Percentiles rank a stretch among this genome's conserved stretches.
Conservation (phyloP, 2,797 vertebrate species). For the Danio aesculapii region DNA sequence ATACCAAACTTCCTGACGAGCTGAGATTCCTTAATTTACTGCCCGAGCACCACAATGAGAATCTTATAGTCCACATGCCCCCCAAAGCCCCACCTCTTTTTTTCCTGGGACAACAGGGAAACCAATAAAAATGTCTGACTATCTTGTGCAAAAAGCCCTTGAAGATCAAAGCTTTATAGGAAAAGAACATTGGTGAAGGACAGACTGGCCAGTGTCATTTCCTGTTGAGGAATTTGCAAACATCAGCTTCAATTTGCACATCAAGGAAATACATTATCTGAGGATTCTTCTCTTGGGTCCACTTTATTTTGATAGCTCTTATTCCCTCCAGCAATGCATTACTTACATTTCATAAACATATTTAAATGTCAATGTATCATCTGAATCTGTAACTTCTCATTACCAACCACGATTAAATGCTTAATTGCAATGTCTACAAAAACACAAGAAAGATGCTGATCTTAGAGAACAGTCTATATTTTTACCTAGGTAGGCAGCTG, state of each 20-base stretch:
- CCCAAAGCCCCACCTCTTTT: constrained; percentile 25
- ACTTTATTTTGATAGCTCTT: constrained; percentile 8
- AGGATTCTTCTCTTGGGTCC: constrained; percentile 23
- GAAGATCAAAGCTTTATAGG: constrained; percentile 33
- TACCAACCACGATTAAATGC: constrained; percentile 38
- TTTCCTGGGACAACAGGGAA: constrained; percentile 39
- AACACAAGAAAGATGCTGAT: constrained; percentile 51
- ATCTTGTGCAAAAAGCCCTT: constrained; percentile 45
- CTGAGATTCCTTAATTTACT: constrained; percentile 67
- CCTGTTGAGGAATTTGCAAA: constrained; percentile 40
- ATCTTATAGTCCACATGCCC: constrained; percentile 47
- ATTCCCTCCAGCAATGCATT: constrained; percentile 25
- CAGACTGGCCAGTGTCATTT: constrained; percentile 17
- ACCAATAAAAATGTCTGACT: constrained; percentile 40
- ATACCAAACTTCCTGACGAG: constrained; percentile 70
- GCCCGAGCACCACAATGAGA: constrained; percentile 71
- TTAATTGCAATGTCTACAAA: constrained; percentile 47
- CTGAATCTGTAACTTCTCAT: constrained; percentile 39
- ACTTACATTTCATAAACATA: constrained; percentile 28
- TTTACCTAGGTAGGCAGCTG: neutral
- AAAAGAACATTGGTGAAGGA: constrained; percentile 14
- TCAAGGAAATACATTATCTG: constrained; percentile 25
- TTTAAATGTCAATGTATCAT: constrained; percentile 44
- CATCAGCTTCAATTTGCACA: constrained; percentile 46
- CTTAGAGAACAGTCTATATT: constrained; percentile 26